Base-by-base conservation (phyloP, 2,797 vertebrate species). In the Eulemur coronatus region DNA sequence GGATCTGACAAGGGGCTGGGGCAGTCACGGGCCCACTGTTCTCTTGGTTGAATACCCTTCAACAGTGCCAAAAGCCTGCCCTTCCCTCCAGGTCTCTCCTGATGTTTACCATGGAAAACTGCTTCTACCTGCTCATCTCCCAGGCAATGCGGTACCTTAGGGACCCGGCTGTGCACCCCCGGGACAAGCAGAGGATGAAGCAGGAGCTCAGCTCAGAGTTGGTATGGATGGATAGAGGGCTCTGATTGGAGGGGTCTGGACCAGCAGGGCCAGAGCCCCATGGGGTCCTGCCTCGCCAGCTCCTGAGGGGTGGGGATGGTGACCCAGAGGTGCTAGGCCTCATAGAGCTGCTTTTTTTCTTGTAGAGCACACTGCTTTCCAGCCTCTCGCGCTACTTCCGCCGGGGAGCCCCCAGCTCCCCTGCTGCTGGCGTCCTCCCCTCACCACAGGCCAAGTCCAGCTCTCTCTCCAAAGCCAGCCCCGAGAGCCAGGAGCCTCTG, bases 41-140 rank as follows among this genome's bases (percentile, higher is more conserved):
- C 22, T 65, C 26, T 48, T 15, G 78, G 78, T 41, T 65, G 4
- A 20, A 46, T 1, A n/a, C 30, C 46, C 22, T 35, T 75, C 35
- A 61, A 6, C 81, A 17, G 35, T n/a, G 3, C 72, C 93, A 65
- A 33, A n/a, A 38, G 12, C 41, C 59, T 1, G 4, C 85, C 82
- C 69, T 69, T 92, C 28, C 35, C 72, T 84, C 2, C 97, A 99
- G 99, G 99, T 99, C 99, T 3, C 97, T 99, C 97, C 99, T 99
- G 95, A 99, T 99, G 99, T 99, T 99, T 98, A 99, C 99, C 80
- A 99, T 99, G 99, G 99, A 99, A 95, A 99, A 99, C 99, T 99
- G 99, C 97, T 99, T 99, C 98, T 99, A 99, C 97, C 99, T 99
- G 98, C 98, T 99, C 97, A 99, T 99, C 98, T 99, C 99, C 63